Conservation (phyloP, 1,140 invertebrate genomes). For the Parasteatoda tepidariorum region DNA sequence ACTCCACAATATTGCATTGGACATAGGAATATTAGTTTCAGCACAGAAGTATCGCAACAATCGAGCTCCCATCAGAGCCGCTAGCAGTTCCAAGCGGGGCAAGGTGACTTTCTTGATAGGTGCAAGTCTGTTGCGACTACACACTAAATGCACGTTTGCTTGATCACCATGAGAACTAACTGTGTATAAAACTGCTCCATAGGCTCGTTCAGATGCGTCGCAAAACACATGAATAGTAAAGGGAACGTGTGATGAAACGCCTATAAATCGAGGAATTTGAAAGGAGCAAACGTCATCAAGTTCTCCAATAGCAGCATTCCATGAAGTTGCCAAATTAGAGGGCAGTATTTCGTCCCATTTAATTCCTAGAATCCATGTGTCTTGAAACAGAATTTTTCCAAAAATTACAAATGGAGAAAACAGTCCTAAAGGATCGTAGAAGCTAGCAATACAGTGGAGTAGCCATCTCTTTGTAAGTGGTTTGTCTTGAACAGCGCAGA, state of each 20-base stretch:
- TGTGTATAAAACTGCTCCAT: constrained; percentile 24
- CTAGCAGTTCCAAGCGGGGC: background rate
- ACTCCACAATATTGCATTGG: background rate
- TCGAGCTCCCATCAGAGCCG: constrained; percentile 2
- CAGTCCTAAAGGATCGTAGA: constrained; percentile 24
- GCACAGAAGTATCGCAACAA: constrained; percentile 15
- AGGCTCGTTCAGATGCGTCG: constrained; percentile 31
- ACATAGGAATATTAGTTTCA: too few species aligned
- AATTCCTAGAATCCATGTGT: constrained; percentile 7
- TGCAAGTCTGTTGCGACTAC: constrained; percentile 39
- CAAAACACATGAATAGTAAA: constrained; percentile 13
- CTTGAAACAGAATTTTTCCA: constrained; percentile 29
- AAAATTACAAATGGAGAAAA: constrained; percentile 27
- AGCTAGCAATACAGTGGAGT: constrained; percentile 2
- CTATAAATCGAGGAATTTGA: constrained; percentile 26
- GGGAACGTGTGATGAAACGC: background rate
- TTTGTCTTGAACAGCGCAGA: background rate
- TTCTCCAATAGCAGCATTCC: background rate
- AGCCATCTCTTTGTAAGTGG: constrained; percentile 29
- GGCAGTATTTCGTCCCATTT: constrained; percentile 37
- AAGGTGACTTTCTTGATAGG: constrained; percentile 9
- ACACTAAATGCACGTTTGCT: background rate
- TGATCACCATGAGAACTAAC: background rate
- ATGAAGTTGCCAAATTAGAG: background rate
- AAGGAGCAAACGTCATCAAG: background rate